Evolutionary conservation across 2,888 invertebrate genomes (phyloP).

Genomic region (Rhyacophila evoluta): DNA sequence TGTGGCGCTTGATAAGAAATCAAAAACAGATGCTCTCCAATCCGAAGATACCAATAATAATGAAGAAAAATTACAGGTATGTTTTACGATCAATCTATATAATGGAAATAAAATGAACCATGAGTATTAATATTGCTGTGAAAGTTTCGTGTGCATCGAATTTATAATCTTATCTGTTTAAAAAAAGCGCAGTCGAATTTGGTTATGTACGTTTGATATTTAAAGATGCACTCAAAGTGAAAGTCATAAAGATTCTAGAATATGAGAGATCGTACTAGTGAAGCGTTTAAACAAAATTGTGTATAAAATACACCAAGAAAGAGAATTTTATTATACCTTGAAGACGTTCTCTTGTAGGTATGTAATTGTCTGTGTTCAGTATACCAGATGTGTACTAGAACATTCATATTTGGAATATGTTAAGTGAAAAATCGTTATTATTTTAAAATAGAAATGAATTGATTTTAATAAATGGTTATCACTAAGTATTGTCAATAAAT

Average conservation of each 20-base stretch:
- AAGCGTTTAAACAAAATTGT: no score
- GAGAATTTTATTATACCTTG: neutral
- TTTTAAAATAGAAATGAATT: no score
- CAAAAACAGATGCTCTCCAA: constrained; percentile 38
- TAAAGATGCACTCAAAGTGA: neutral
- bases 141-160: neutral
- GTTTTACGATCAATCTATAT: neutral
- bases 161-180: neutral
- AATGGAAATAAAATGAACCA: neutral
- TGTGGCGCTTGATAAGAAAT: constrained; percentile 56
- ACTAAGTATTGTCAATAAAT: neutral
- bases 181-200: neutral
- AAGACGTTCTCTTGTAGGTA: neutral
- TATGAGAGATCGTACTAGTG: no score
- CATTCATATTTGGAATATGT: no score
- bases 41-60: constrained; percentile 32
- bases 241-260: neutral
- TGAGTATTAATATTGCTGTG: no score
- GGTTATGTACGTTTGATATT: neutral
- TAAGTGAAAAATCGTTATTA: no score
- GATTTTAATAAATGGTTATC: neutral
- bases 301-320: neutral
- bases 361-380: neutral
- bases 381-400: no score
- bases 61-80: constrained; percentile 42